Percentiles rank a stretch among this genome's conserved stretches.
phyloP scores from a whole-genome alignment of 2,113 vertebrate genomes.

The Cacatua alba region DNA sequence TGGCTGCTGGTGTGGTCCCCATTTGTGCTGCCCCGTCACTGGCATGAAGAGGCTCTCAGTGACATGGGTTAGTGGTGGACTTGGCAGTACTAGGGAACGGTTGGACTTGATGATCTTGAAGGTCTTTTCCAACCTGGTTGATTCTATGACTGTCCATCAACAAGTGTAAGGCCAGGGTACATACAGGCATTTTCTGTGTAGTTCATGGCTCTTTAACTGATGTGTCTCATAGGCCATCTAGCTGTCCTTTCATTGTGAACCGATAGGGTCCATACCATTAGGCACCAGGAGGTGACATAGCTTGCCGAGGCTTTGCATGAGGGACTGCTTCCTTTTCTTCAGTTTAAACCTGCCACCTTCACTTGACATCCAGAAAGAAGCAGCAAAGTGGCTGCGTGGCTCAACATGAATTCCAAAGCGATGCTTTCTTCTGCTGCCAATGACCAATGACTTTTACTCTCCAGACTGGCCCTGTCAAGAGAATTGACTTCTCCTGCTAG shows the following conservation, averaged over 20 bases:
- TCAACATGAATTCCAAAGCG: background rate
- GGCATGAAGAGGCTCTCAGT: background rate
- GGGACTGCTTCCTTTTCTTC: background rate
- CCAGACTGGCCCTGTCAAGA: background rate
- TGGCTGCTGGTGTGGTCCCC: fast-evolving
- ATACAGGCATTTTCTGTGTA: background rate
- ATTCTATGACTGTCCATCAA: background rate
- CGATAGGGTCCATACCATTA: background rate
- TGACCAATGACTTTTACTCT: background rate
- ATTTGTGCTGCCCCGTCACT: background rate
- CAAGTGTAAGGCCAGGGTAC: too few species aligned
- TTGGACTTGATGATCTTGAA: background rate
- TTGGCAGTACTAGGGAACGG: background rate
- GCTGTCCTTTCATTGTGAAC: background rate
- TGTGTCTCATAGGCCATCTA: background rate
- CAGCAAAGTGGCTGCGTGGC: background rate
- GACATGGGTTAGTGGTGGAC: background rate
- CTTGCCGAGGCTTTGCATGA: background rate
- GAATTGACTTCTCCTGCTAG: background rate
- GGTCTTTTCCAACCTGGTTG: background rate
- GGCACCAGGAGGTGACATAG: fast-evolving
- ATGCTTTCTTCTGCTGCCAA: background rate
- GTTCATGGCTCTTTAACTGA: background rate
- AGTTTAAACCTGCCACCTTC: background rate
- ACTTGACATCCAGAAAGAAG: background rate